Base-by-base conservation (phyloP, 1,140 invertebrate species). In the Pogonomyrmex californicus region DNA sequence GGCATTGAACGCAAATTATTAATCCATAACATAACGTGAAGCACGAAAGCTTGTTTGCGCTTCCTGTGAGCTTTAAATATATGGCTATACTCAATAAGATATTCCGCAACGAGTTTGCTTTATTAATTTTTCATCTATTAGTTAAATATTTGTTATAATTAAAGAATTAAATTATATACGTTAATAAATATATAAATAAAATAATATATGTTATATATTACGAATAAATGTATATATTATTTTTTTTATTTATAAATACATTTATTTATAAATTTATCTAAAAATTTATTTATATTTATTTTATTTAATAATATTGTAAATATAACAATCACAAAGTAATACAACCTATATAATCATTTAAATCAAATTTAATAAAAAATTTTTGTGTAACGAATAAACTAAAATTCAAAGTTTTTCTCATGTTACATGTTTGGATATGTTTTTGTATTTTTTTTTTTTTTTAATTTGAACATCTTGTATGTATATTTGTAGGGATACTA, bases 1-100 rank as follows among this genome's bases (percentile, higher is more conserved):
- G 51, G 51, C 51, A 82, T n/a, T 82, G 38, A 82, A 82, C 41
- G 68, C 68, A 83, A 75, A 82, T 82, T 71, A 73, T 58, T 73
- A 82, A 60, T 73, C 66, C 10, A 62, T 83, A 83, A 83, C 6
- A 66, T 78, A 79, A 66, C 4, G 2, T 44, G 4, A 36, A 36
- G n/a, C 66, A 71, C 12, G 36, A 44, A 82, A 71, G 23, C 7
- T 6, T 65, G 5, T 23, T 73, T 23, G 23, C 23, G 23, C 23
- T 23, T 23, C 7, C 2, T 33, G 7, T 10, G 44, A 30, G 58
- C 9, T 17, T 38, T 41, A 54, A 41, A 56, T n/a, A 36, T 36
- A 36, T 1, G 3, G 2, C 1, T 54, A 12, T 54, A 12, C 3
- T 1, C 0, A 1, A n/a, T 10, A 36, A 66, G 63, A 63, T 78